A percentile compares a stretch with the other conserved stretches of the same genome.
Conservation (phyloP, 2,888 invertebrate genomes). For the Metalampra italica region DNA sequence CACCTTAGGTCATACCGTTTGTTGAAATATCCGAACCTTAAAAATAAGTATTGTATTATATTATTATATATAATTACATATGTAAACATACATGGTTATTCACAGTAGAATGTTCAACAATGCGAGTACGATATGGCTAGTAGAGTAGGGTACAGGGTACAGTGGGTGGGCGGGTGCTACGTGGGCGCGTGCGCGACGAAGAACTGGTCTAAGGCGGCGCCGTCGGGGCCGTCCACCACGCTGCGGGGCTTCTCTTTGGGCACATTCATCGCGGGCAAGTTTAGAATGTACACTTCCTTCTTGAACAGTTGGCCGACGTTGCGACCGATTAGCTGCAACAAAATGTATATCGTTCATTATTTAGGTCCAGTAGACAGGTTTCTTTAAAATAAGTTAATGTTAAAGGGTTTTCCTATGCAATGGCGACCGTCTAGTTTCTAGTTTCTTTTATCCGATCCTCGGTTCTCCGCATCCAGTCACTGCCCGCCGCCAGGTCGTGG, state of each 20-base stretch:
- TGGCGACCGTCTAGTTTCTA: too few relatives aligned
- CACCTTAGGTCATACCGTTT: too few relatives aligned
- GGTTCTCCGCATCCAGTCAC: too few relatives aligned
- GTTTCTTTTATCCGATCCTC: too few relatives aligned
- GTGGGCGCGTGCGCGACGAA: conserved; percentile 53
- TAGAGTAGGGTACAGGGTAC: conserved; percentile 2
- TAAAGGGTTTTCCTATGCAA: too few relatives aligned
- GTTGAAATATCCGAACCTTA: too few relatives aligned
- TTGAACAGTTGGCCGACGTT: conserved; percentile 93
- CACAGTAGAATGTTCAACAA: conserved; percentile 46
- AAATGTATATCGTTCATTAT: background rate
- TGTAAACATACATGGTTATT: conserved; percentile 52
- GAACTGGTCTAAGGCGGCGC: conserved; percentile 50
- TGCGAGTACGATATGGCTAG: conserved; percentile 39
- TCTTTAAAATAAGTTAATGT: too few relatives aligned
- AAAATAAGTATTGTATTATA: too few relatives aligned
- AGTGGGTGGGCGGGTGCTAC: conserved; percentile 28
- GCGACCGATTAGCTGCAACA: conserved; percentile 85
- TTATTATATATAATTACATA: conserved; percentile 60
- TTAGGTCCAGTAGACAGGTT: too few relatives aligned
- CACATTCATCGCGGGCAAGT: conserved; percentile 84
- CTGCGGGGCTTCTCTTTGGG: conserved; percentile 53
- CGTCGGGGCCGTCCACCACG: conserved; percentile 50
- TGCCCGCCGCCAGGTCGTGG: too few relatives aligned
- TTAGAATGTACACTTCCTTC: conserved; percentile 91